Base-by-base conservation (phyloP, 2,888 invertebrate species). In the Noctua fimbriata region DNA sequence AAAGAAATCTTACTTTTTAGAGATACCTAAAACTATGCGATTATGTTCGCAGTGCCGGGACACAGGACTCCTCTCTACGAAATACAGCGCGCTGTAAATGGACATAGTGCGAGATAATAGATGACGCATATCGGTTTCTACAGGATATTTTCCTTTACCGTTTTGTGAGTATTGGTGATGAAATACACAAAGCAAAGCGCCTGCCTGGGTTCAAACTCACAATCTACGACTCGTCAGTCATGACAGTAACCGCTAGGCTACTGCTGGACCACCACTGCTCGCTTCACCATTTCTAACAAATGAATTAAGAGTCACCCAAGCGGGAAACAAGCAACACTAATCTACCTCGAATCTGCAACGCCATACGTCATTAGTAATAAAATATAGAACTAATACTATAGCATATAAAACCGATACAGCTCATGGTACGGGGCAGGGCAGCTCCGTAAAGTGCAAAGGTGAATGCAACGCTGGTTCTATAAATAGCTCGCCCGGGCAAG, bases 371-470 rank as follows among this genome's bases (percentile, higher is more conserved):
- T 58, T 41, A 28, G 24, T 49, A 65, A 71, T 80, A 69, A 36
- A 36, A 72, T 52, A 32, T 75, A 69, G 6, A 36, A 73, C n/a
- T 63, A 65, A 66, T 72, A 69, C 44, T 14, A 47, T 32, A 63
- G 65, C 77, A 32, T 32, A 70, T 65, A 83, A 83, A 84, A 85
- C 83, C 83, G 69, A 81, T 90, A 81, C 72, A 82, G 83, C 83
- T 82, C 79, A 73, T 79, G 82, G 82, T 72, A 88, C 79, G 82
- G 84, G 83, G 81, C 78, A 81, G 80, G 84, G 87, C 83, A 84
- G 87, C 83, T 85, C 75, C 84, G 91, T 87, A 93, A 94, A 94
- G 93, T 94, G 94, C 95, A 95, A 93, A 95, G 94, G 94, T 92
- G 90, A 92, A 92, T 94, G 93, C 94, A 94, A 89, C 90, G 87